Evolutionary conservation across 2,888 invertebrate species (phyloP).

Genomic region (Rhyacophila evoluta): DNA sequence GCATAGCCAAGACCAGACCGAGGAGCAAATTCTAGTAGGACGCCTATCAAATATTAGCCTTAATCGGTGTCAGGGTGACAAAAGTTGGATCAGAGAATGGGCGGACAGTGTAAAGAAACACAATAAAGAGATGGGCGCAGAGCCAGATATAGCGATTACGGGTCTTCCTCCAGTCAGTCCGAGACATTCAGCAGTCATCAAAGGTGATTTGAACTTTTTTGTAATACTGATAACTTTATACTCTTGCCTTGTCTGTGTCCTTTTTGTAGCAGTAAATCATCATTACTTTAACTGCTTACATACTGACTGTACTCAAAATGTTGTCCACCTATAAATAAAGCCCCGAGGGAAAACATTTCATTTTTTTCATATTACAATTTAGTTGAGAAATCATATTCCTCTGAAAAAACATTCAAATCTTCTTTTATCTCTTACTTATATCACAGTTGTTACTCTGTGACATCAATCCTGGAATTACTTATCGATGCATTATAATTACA

Average conservation of each 20-base stretch:
- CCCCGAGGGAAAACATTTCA: no score
- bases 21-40: conserved; percentile 63
- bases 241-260: background rate
- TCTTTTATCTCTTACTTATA: no score
- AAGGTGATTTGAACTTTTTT: conserved; percentile 59
- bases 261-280: background rate
- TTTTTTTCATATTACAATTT: no score
- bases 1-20: conserved; percentile 58
- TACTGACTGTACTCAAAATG: no score
- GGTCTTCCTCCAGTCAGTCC: conserved; percentile 65
- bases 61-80: conserved; percentile 68
- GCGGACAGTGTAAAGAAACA: conserved; percentile 73
- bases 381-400: no score
- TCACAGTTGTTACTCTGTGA: no score
- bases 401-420: no score
- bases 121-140: conserved; percentile 62
- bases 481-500: no score
- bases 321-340: no score
- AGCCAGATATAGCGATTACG: conserved; percentile 56
- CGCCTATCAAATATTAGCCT: conserved; percentile 66
- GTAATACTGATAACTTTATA: background rate
- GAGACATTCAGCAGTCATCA: conserved; percentile 59
- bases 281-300: no score
- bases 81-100: conserved; percentile 76
- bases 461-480: no score